Evolutionary conservation across 2,888 invertebrate genomes (phyloP), one percentile per base, ranked within the genome.

Genomic region (Monopis laevigella): DNA sequence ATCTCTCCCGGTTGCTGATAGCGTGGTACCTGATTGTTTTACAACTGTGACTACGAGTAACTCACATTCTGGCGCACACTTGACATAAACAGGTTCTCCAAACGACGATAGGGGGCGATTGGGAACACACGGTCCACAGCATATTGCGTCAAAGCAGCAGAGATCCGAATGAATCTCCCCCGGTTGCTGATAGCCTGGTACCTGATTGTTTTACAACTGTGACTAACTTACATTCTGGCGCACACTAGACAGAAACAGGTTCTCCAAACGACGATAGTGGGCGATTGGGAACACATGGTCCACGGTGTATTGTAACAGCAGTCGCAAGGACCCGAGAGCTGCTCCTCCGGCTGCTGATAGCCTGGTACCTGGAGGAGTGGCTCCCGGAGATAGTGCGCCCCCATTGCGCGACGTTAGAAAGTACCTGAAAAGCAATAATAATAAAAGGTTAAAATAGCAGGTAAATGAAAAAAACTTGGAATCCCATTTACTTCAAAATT

Each of bases 61-160:
- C 39, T 63, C 59, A 88, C 88, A 77, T 86, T 83, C 46, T 86
- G 82, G 47, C 86, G 82, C 38, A 87, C 84, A 56, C 90, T 90
- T 59, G 88, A 84, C 21, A 95, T 74, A 45, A 96, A 82, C 43
- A 95, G 80, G 62, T 88, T 86, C 59, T 91, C 85, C 10, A 96
- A 83, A 53, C 86, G 84, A 50, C 89, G 86, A 62, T 96, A 96
- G 54, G 89, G 89, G 52, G 87, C 86, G 42, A 90, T 84, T 28
- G 92, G 89, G 73, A 96, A 93, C 40, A 96, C 94, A 69, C 92
- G 88, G 80, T 95, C 95, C 32, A 92, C 90, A 12, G 92, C 92
- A 71, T 95, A 95, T 59, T 92, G 89, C 49, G 86, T 62, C 92
- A 89, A 42, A 96, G 84, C 45, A 95, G 85, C 50, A 96, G 75